Conservation (phyloP, 2,888 invertebrate genomes). For the Erebia aethiops region DNA sequence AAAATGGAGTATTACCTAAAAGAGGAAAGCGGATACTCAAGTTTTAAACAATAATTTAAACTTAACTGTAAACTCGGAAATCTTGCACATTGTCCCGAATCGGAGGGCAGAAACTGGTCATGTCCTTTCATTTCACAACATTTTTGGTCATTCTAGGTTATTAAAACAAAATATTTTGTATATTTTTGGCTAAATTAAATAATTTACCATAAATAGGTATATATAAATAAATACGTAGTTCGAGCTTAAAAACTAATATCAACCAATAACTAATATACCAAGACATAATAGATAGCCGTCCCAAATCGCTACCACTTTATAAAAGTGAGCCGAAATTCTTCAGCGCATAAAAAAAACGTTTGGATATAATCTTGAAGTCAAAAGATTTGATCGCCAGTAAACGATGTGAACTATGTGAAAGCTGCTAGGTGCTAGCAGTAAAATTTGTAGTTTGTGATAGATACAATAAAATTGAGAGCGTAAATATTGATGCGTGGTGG, state of each 20-base stretch:
- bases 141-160: not conserved
- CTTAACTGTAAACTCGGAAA: too few species aligned
- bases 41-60: too few species aligned
- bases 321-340: slow-evolving; percentile 51
- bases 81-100: too few species aligned
- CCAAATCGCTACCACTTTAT: slow-evolving; percentile 51
- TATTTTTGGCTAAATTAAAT: too few species aligned
- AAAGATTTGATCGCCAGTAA: slow-evolving; percentile 61
- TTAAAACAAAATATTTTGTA: too few species aligned
- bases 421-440: slow-evolving; percentile 80
- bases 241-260: too few species aligned
- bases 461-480: slow-evolving; percentile 76
- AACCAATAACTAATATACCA: too few species aligned
- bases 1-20: too few species aligned
- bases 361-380: slow-evolving; percentile 61
- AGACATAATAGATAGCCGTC: slow-evolving; percentile 30
- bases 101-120: too few species aligned
- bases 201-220: too few species aligned
- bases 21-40: too few species aligned
- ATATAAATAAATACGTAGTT: not conserved
- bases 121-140: not conserved
- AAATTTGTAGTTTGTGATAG: slow-evolving; percentile 79
- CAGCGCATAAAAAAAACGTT: slow-evolving; percentile 44
- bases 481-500: slow-evolving; percentile 34
- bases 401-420: slow-evolving; percentile 64